Evolutionary conservation across 2,888 invertebrate species (phyloP), one percentile per base, ranked within the genome.

Genomic region (Pristionchus fissidentatus): DNA sequence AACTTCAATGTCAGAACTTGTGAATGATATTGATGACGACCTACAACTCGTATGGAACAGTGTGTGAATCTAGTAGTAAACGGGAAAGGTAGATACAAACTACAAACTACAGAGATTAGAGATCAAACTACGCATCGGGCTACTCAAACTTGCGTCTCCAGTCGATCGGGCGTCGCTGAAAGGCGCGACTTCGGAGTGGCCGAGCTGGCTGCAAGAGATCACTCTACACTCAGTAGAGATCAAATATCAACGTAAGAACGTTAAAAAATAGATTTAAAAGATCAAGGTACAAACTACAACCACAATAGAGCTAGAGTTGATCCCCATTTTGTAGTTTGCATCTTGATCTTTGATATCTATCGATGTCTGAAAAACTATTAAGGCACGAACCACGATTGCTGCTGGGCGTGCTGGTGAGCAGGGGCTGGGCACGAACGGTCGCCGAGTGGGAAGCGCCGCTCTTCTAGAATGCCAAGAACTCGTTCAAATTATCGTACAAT

Each of bases 381-480:
- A n/a, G n/a, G n/a, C n/a, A n/a, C n/a, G n/a, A n/a, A 75, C 46
- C 75, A 26, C 75, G 15, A n/a, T 46, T 75, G 46, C 46, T 75
- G 75, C 43, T 75, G 75, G 75, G 75, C 75, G 75, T 75, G 75
- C 75, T 75, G 46, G 75, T 46, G 75, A 46, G 75, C 75, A 75
- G 75, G 8, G 75, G 66, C 43, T 29, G 75, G 13, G 75, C 22
- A 29, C 46, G 66, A 15, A 66, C 66, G 19, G 66, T 66, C 66
- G 35, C 38, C 35, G n/a, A n/a, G n/a, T n/a, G n/a, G n/a, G n/a
- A 66, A 66, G 35, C n/a, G 32, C 26, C 57, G 57, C n/a, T 57
- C 26, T 22, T 26, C 10, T n/a, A 22, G n/a, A n/a, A n/a, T n/a
- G n/a, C n/a, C n/a, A n/a, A n/a, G n/a, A n/a, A n/a, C n/a, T n/a